Base-by-base conservation (phyloP, 2,888 invertebrate species). In the Hypolimnas misippus region DNA sequence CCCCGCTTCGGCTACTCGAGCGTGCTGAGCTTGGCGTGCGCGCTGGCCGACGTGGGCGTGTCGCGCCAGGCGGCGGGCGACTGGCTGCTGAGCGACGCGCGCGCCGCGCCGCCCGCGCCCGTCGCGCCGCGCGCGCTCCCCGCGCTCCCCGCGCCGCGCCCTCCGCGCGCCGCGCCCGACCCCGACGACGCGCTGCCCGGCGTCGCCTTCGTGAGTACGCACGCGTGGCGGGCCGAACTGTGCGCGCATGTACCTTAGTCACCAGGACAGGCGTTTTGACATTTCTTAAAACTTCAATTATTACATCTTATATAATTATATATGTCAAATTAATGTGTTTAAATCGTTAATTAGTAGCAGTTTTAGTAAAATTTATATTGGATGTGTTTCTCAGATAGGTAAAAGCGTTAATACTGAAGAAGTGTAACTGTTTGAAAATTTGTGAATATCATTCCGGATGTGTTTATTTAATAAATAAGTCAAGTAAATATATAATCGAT, bases 201-300 rank as follows among this genome's bases (percentile, higher is more conserved):
- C 1, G 76, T 88, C 29, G 79, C 78, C 51, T 87, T 75, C 57
- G 89, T 89, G 51, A 83, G 84, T 76, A 8, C n/a, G n/a, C n/a
- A 35, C 6, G 17, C 1, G 16, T 10, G 0, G 8, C 16, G 7
- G 0, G 35, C 14, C 5, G 38, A 7, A 7, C 1, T 14, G 40
- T 42, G 3, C 8, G 10, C 19, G 8, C 44, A 3, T n/a, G 7
- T 55, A 44, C 17, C 10, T 3, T 29, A 25, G 5, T 25, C n/a
- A n/a, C n/a, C n/a, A n/a, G n/a, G n/a, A n/a, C n/a, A n/a, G n/a
- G n/a, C n/a, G n/a, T n/a, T n/a, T n/a, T n/a, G n/a, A n/a, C n/a
- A n/a, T n/a, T n/a, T n/a, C n/a, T n/a, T n/a, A n/a, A n/a, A n/a
- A n/a, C n/a, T n/a, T n/a, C n/a, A n/a, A n/a, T n/a, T n/a, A n/a